Evolutionary conservation across 2,888 invertebrate species (phyloP), one percentile per base, ranked within the genome.

Genomic region (Apotomis turbidana): DNA sequence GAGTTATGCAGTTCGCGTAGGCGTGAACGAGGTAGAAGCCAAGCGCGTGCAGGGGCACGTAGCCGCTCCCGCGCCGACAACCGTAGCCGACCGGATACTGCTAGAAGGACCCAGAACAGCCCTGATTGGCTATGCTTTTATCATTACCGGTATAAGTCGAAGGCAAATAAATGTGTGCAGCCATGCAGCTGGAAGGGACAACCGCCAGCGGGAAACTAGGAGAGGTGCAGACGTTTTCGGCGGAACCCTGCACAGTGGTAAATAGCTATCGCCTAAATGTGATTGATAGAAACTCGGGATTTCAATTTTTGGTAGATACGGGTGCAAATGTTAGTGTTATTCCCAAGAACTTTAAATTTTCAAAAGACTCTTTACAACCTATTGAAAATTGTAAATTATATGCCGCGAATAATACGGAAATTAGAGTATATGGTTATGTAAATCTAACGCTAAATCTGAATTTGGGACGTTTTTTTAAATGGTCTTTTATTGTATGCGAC

Each of bases 401-500:
- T 49, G 77, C 77, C 9, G 76, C 77, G 4, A 77, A 77, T n/a
- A 68, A 68, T 2, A 54, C 74, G 2, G 71, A 73, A 60, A 77
- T 77, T 8, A 68, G 61, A 27, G 75, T 76, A 1, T 76, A 64
- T 27, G 76, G 77, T 38, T 55, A 59, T 5, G 38, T 15, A 36
- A 60, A 71, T 3, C n/a, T 76, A 6, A 38, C 12, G 10, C 27
- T 77, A 52, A 68, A 76, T 61, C 61, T 76, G 52, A 55, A 57
- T 5, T 72, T 76, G 58, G n/a, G 73, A 0, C 41, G 72, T 38
- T 9, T 57, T 8, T 76, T 58, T 54, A 4, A 10, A 12, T 74
- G 75, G 75, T 61, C 52, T 3, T 76, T 77, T 52, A 68, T 77
- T 0, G 9, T 77, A 4, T 68, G 68, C 0, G 55, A 74, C 27